A percentile compares a stretch with the other conserved stretches of the same genome.
Evolutionary conservation across 1,140 invertebrate species (phyloP).

Genomic region (Sycophaga agraensis): DNA sequence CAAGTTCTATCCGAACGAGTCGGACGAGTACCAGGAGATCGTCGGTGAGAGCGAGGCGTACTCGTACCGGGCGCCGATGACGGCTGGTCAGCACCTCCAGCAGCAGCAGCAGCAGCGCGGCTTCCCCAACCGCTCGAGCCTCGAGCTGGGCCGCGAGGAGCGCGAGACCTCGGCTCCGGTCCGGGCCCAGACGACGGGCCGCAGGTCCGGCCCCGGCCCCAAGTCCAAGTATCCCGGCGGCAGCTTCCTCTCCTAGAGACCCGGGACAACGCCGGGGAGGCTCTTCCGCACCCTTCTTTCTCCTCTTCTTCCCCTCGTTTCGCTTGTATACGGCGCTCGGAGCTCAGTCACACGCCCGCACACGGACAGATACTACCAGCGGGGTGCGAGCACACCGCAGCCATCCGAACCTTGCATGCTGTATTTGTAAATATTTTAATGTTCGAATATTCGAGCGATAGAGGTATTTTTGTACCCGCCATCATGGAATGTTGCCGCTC

Average conservation of each 20-base stretch:
- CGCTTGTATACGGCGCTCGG: not conserved
- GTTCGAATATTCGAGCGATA: constrained; percentile 17
- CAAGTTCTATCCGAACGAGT: constrained; percentile 32
- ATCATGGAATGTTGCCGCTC: constrained; percentile 5
- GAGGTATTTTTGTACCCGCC: constrained; percentile 7
- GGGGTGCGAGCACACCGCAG: too few relatives aligned
- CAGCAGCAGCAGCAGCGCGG: constrained; percentile 26
- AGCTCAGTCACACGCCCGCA: too few relatives aligned
- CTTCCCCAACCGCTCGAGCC: constrained; percentile 29
- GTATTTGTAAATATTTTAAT: constrained; percentile 15
- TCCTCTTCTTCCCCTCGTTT: not conserved
- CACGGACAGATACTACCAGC: too few relatives aligned
- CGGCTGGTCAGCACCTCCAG: not conserved
- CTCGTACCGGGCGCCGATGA: not conserved
- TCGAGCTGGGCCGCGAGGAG: constrained; percentile 33
- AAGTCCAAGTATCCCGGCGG: constrained; percentile 28
- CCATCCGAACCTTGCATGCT: too few relatives aligned
- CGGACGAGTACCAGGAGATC: constrained; percentile 35
- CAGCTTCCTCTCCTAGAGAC: constrained; percentile 22
- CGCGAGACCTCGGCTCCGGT: constrained; percentile 26
- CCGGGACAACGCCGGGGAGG: not conserved
- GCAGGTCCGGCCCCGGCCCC: constrained; percentile 27
- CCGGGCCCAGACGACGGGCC: constrained; percentile 23
- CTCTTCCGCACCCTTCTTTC: not conserved
- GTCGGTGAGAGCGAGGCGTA: constrained; percentile 28